Percentiles rank a stretch among this genome's conserved stretches.
Evolutionary conservation across 2,888 invertebrate genomes (phyloP).

Genomic region (Metallyticus violacea): DNA sequence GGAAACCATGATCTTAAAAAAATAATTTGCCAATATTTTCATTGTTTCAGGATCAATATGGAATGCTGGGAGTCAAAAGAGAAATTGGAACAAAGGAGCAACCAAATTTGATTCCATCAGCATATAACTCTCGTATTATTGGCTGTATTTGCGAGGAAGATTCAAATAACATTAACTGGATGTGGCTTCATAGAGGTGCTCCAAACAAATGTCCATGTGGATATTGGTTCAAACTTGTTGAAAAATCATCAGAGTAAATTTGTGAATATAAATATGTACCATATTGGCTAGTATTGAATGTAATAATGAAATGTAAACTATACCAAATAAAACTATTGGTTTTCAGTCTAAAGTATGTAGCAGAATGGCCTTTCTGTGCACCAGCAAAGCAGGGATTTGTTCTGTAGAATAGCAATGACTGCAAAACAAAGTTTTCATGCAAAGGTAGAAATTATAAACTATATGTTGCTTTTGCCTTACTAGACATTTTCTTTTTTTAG

Average conservation of each 20-base stretch:
- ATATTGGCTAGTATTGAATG: too few species aligned
- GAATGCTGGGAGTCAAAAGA: slow-evolving; percentile 70
- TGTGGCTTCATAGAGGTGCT: slow-evolving; percentile 88
- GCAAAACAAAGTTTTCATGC: too few species aligned
- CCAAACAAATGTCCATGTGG: slow-evolving; percentile 94
- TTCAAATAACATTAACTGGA: slow-evolving; percentile 84
- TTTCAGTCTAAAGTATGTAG: too few species aligned
- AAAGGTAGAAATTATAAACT: too few species aligned
- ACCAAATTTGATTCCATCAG: slow-evolving; percentile 89
- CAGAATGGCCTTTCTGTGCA: too few species aligned
- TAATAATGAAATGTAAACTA: too few species aligned
- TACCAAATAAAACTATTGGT: too few species aligned
- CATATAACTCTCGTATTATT: slow-evolving; percentile 83
- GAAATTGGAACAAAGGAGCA: slow-evolving; percentile 75
- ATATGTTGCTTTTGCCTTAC: too few species aligned
- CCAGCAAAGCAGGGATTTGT: too few species aligned
- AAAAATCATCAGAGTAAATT: slow-evolving; percentile 51
- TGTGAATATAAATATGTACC: neutral
- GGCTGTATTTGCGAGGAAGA: slow-evolving; percentile 98
- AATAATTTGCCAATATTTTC: neutral
- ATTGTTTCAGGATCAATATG: neutral
- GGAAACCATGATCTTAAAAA: too few species aligned
- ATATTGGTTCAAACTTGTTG: slow-evolving; percentile 90
- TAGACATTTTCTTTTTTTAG: too few species aligned
- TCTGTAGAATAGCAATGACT: too few species aligned